These are phyloP conservation scores for Meteorus colon DNA, from an alignment of 2,888 invertebrate genomes.

Conservation along the genomic window DNA sequence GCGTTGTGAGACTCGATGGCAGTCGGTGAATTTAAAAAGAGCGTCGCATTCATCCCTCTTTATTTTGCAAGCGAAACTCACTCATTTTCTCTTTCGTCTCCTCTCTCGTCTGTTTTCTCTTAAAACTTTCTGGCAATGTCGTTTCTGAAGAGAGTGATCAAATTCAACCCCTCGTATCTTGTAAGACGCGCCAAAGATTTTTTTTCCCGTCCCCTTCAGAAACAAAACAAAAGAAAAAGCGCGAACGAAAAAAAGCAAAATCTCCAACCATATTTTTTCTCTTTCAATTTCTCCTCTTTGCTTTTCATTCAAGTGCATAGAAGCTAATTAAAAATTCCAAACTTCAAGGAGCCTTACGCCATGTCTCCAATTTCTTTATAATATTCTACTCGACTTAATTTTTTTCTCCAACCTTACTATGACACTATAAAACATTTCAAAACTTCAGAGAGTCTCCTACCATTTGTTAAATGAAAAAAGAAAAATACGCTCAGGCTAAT, in stretches of 20 bases:
- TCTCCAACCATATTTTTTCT: no score
- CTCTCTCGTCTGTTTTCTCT: not conserved
- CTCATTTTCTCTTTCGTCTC: not conserved
- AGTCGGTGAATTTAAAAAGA: slow-evolving; percentile 39
- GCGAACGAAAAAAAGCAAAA: not conserved
- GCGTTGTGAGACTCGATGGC: slow-evolving; percentile 34
- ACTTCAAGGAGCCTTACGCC: not conserved
- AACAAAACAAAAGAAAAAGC: not conserved
- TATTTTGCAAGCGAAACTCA: slow-evolving; percentile 21
- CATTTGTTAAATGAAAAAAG: not conserved
- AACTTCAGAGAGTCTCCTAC: not conserved
- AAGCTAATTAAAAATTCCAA: slow-evolving; percentile 11
- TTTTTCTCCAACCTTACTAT: not conserved
- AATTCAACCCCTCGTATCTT: slow-evolving; percentile 16
- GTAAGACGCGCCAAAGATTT: not conserved
- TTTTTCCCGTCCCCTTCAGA: not conserved
- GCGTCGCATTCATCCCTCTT: slow-evolving; percentile 23
- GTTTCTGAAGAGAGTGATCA: slow-evolving; percentile 2
- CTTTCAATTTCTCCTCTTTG: not conserved
- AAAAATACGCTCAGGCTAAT: not conserved
- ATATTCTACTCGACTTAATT: not conserved
- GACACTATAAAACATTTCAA: not conserved
- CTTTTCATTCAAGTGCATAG: not conserved
- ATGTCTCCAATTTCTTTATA: not conserved
- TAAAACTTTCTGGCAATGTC: not conserved